phyloP scores from a whole-genome alignment of 1,140 invertebrate genomes.

The Babylonia areolata region DNA sequence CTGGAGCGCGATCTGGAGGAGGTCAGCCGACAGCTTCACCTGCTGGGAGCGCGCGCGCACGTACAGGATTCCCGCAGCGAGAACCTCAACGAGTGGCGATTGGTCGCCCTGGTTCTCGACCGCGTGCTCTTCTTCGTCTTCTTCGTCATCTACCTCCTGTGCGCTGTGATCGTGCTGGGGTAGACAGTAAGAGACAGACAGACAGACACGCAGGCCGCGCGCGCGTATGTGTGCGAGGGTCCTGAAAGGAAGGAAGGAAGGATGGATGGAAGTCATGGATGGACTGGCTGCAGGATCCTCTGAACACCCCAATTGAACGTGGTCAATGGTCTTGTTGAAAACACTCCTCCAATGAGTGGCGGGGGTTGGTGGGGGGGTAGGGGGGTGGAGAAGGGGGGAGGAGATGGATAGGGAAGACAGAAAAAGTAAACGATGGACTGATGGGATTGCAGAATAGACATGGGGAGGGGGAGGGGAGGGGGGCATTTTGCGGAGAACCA shows the following conservation, averaged over 20 bases:
- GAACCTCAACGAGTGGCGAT: slow-evolving; percentile 65
- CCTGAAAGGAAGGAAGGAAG: background rate
- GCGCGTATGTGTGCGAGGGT: background rate
- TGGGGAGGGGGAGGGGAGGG: too few relatives aligned
- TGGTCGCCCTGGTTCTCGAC: slow-evolving; percentile 66
- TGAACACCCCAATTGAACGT: too few relatives aligned
- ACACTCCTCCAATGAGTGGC: background rate
- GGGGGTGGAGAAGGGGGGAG: too few relatives aligned
- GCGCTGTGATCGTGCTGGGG: slow-evolving; percentile 58
- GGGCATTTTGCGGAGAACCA: too few relatives aligned
- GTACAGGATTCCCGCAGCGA: slow-evolving; percentile 54
- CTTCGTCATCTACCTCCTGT: slow-evolving; percentile 58
- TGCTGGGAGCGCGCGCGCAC: slow-evolving; percentile 49
- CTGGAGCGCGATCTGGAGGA: slow-evolving; percentile 61
- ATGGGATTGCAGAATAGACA: too few relatives aligned
- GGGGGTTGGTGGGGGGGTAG: too few relatives aligned
- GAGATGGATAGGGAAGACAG: too few relatives aligned
- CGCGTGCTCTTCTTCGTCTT: slow-evolving; percentile 62
- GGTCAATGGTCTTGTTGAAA: background rate
- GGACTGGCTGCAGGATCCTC: background rate
- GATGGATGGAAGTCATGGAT: background rate
- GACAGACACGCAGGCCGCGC: too few relatives aligned
- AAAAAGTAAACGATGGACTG: too few relatives aligned
- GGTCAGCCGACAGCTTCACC: slow-evolving; percentile 55
- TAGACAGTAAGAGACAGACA: slow-evolving; percentile 40